Evolutionary conservation across 2,113 vertebrate species (phyloP).

Genomic region (Bambusicola thoracicus): DNA sequence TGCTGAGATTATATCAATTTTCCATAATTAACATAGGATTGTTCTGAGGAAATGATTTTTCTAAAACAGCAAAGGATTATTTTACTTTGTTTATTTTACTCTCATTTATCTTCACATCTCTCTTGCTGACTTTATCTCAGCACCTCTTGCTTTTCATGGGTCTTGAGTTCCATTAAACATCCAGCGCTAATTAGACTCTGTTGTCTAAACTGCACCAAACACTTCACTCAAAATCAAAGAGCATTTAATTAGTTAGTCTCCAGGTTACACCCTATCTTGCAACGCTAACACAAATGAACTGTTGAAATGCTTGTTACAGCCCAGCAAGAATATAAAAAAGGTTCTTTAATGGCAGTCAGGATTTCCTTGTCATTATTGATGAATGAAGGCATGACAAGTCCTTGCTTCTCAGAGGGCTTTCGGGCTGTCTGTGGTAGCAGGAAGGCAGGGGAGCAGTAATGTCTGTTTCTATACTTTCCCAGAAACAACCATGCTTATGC

Average conservation of each 20-base stretch:
- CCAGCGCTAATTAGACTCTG: constrained; percentile 67
- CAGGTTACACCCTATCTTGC: constrained; percentile 56
- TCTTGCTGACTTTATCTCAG: constrained; percentile 35
- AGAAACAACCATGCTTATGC: not conserved
- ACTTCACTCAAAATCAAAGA: constrained; percentile 75
- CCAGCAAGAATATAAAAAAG: not conserved
- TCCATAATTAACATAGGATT: constrained; percentile 62
- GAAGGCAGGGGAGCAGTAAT: not conserved
- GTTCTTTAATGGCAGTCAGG: constrained; percentile 11
- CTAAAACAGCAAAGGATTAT: constrained; percentile 1
- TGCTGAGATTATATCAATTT: constrained; percentile 60
- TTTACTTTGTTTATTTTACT: constrained; percentile 36
- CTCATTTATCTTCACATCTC: constrained; percentile 3
- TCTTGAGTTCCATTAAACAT: constrained; percentile 70
- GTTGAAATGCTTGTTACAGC: constrained; percentile 47
- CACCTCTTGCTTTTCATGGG: constrained; percentile 63
- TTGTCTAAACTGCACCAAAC: constrained; percentile 68
- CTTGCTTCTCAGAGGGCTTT: not conserved
- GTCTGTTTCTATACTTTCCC: not conserved
- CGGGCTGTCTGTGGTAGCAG: not conserved
- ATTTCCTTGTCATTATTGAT: not conserved
- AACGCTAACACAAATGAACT: constrained; percentile 60
- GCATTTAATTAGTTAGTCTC: constrained; percentile 72
- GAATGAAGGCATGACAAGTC: constrained; percentile 22
- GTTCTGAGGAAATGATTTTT: not conserved